phyloP scores from a whole-genome alignment of 64 coral and sea anemone genomes.

The Actinia equina region DNA sequence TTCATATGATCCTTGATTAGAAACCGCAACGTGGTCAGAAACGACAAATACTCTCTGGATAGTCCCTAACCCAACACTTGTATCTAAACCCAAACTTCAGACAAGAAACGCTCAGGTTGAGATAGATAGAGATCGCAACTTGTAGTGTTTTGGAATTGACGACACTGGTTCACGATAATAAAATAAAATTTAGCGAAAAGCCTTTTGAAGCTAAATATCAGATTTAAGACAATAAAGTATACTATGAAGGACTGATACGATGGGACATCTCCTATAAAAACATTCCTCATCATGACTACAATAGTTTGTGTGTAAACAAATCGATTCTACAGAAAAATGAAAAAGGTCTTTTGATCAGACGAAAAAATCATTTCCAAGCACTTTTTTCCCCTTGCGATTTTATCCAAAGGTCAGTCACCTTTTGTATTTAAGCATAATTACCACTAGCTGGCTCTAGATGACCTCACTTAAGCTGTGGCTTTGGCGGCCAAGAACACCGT shows the following conservation, averaged over 20 bases:
- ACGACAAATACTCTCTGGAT: not conserved
- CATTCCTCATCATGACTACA: not conserved
- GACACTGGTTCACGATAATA: slow-evolving; percentile 2
- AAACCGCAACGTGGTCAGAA: slow-evolving; percentile 10
- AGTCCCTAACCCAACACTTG: slow-evolving; percentile 10
- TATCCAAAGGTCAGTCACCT: slow-evolving; percentile 15
- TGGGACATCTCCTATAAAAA: slow-evolving; percentile 5
- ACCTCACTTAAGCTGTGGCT: slow-evolving; percentile 20
- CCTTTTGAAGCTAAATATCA: slow-evolving; percentile 23
- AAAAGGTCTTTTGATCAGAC: not conserved
- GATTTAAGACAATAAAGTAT: not conserved
- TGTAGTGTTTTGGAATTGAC: slow-evolving; percentile 8
- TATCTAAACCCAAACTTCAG: not conserved
- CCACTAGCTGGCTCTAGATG: slow-evolving; percentile 8
- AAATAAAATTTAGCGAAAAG: slow-evolving; percentile 8
- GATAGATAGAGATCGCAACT: slow-evolving; percentile 23
- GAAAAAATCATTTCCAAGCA: not conserved
- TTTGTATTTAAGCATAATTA: not conserved
- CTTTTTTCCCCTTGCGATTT: not conserved
- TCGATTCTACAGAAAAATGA: not conserved
- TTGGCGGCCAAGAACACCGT: slow-evolving; percentile 11
- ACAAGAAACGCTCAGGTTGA: not conserved
- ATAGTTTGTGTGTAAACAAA: not conserved
- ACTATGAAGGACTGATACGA: not conserved
- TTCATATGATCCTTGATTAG: slow-evolving; percentile 6